These are phyloP conservation scores for Ligdia adustata DNA, from an alignment of 2,888 invertebrate genomes.

Conservation along the genomic window DNA sequence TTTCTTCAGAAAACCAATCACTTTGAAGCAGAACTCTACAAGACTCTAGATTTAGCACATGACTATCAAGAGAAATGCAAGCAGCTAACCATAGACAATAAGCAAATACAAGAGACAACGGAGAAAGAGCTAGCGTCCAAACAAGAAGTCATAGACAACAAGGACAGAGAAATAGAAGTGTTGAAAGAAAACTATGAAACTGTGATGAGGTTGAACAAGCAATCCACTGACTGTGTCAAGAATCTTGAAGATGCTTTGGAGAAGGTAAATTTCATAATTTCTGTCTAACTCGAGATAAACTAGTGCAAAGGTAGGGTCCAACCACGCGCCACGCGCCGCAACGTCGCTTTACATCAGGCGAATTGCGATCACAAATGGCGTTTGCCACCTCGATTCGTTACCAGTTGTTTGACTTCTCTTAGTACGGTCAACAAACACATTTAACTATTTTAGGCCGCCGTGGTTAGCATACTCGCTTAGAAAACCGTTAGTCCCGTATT, in stretches of 20 bases:
- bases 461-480: too few species aligned
- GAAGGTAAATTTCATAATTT: slow-evolving; percentile 75
- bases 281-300: too few species aligned
- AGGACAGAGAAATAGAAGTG: slow-evolving; percentile 68
- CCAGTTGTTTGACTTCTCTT: too few species aligned
- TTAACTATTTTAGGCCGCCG: too few species aligned
- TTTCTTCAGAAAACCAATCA: slow-evolving; percentile 77
- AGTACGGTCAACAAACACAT: too few species aligned
- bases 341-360: too few species aligned
- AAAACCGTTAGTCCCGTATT: too few species aligned
- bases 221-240: slow-evolving; percentile 84
- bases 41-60: slow-evolving; percentile 87
- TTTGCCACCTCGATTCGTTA: too few species aligned
- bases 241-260: slow-evolving; percentile 82
- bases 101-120: slow-evolving; percentile 61
- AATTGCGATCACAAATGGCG: too few species aligned
- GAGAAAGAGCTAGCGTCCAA: slow-evolving; percentile 56
- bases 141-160: slow-evolving; percentile 51
- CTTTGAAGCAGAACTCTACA: slow-evolving; percentile 88
- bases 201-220: slow-evolving; percentile 79
- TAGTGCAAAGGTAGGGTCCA: too few species aligned
- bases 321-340: too few species aligned
- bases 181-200: slow-evolving; percentile 79
- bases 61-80: slow-evolving; percentile 87
- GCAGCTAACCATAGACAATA: slow-evolving; percentile 77